phyloP scores from a whole-genome alignment of 2,113 vertebrate species.

The Bambusicola thoracicus region DNA sequence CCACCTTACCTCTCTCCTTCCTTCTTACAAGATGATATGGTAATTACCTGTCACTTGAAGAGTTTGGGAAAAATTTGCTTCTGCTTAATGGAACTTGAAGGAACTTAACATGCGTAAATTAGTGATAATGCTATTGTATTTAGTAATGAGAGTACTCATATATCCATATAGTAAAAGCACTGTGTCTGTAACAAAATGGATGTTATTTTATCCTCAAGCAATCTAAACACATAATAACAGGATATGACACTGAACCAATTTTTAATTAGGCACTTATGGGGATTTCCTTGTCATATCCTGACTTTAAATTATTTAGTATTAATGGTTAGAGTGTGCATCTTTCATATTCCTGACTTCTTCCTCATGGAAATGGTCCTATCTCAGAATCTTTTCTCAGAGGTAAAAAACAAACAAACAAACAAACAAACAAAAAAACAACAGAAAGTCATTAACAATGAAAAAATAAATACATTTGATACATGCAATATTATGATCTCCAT shows the following conservation, averaged over 20 bases:
- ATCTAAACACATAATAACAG: neutral
- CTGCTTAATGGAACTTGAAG: slow-evolving; percentile 1
- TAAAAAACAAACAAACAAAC: too few relatives aligned
- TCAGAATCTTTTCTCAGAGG: neutral
- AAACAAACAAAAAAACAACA: too few relatives aligned
- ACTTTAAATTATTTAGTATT: neutral
- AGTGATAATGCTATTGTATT: neutral
- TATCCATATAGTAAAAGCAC: neutral
- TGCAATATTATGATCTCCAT: neutral
- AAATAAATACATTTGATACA: neutral
- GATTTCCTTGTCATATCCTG: neutral
- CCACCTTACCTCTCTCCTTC: neutral
- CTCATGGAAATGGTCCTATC: neutral
- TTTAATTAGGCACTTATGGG: neutral
- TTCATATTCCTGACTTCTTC: neutral
- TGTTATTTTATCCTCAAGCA: neutral
- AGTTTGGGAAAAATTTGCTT: neutral
- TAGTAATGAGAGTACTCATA: neutral
- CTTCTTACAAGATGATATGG: neutral
- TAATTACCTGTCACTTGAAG: slow-evolving; percentile 16
- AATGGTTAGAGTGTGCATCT: neutral
- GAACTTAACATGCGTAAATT: neutral
- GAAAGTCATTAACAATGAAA: too few relatives aligned
- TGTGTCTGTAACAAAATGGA: neutral
- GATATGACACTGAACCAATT: neutral